Evolutionary conservation across 2,888 invertebrate genomes (phyloP), one percentile per base, ranked within the genome.

Genomic region (Alloplasta piceator): DNA sequence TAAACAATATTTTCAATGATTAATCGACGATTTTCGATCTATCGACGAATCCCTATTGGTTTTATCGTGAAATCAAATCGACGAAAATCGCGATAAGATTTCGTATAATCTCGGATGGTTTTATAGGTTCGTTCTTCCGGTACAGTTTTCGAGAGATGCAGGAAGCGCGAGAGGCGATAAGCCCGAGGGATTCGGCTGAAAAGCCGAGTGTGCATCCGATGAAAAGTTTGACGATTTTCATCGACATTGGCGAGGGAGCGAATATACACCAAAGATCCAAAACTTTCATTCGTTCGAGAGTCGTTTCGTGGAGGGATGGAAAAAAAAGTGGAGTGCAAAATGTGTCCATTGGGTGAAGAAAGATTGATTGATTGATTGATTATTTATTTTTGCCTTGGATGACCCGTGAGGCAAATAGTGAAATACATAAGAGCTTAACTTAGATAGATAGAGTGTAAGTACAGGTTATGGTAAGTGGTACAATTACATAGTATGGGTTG

Each of bases 221-320:
- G 50, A 67, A 26, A 78, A 78, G 60, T 78, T 78, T 55, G 50
- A 14, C 72, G 66, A 66, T 72, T 67, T 60, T 10, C 66, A 7
- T 58, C 38, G 46, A 56, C 5, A 14, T 14, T 14, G 43, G 12
- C 14, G 39, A 36, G 39, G 26, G 14, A 10, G n/a, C n/a, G 50
- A 50, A n/a, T 12, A n/a, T n/a, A 26, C 56, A 43, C 50, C 56
- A 70, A 50, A 72, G 71, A 67, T 60, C 52, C 38, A 16, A 67
- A 72, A 72, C 60, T 78, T 78, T 66, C 52, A 26, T 26, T 43
- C 60, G 38, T 52, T 55, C 55, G 60, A 67, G 58, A 48, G 43
- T 41, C 7, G 38, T 38, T 10, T 43, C 26, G 41, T 26, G 26
- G 26, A 26, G 26, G 52, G 16, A 10, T 36, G 6, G 64, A 50